Evolutionary conservation across 2,888 invertebrate genomes (phyloP).

Genomic region (Rhagophthalmus giganteus): DNA sequence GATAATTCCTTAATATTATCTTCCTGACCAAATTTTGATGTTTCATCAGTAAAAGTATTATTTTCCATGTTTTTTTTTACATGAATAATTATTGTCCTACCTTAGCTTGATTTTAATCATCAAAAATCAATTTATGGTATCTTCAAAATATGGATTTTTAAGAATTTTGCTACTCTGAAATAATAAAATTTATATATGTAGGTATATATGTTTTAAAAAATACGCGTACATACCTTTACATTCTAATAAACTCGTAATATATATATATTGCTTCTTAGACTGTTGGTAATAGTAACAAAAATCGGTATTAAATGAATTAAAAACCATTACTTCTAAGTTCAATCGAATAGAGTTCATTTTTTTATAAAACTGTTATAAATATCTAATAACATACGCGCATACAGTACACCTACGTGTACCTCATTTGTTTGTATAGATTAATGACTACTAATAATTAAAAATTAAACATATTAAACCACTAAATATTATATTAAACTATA

Average conservation of each 20-base stretch:
- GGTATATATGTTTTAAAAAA: no score
- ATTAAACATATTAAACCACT: neutral
- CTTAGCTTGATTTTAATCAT: slow-evolving; percentile 8
- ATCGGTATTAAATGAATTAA: neutral
- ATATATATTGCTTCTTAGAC: neutral
- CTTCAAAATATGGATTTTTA: slow-evolving; percentile 3
- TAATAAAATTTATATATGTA: no score
- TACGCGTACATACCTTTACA: neutral
- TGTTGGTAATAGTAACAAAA: neutral
- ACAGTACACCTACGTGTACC: no score
- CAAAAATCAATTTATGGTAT: neutral
- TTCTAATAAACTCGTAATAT: neutral
- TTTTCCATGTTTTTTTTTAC: slow-evolving; percentile 43
- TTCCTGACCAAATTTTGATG: slow-evolving; percentile 45
- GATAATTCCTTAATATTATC: slow-evolving; percentile 48
- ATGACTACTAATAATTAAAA: neutral
- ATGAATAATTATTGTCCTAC: slow-evolving; percentile 18
- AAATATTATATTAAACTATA: neutral
- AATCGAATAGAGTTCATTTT: neutral
- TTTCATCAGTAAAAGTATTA: slow-evolving; percentile 41
- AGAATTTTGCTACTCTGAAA: no score
- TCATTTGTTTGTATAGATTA: no score
- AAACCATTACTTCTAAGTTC: neutral
- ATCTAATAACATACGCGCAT: no score
- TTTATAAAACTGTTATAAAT: no score